Conservation (phyloP, 2,113 vertebrate species). For the Mus pahari region DNA sequence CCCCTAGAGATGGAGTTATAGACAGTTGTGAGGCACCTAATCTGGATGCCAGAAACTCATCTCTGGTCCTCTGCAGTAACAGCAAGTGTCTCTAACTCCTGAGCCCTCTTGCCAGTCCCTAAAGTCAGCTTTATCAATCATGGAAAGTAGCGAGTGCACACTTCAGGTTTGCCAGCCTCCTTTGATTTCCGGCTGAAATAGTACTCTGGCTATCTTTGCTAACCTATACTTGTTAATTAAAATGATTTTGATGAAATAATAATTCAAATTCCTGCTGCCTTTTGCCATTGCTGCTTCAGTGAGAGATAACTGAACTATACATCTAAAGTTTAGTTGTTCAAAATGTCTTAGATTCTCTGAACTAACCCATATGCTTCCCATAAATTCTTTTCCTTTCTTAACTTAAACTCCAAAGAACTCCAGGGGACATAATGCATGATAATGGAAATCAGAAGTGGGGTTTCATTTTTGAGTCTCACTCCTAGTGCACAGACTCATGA, state of each 20-base stretch:
- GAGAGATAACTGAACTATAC: background rate
- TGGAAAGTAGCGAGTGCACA: background rate
- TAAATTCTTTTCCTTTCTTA: background rate
- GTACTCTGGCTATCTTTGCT: background rate
- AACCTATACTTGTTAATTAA: background rate
- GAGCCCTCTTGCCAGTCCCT: background rate
- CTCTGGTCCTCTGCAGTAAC: background rate
- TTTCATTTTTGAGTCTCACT: constrained; percentile 35
- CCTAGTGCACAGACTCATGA: background rate
- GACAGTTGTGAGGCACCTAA: background rate
- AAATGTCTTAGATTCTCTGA: background rate
- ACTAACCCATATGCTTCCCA: background rate
- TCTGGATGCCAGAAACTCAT: background rate
- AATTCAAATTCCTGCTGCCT: background rate
- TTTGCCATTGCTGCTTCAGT: background rate
- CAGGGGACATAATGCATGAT: background rate
- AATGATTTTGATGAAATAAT: constrained; percentile 38
- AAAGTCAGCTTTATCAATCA: background rate
- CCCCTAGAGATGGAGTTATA: background rate
- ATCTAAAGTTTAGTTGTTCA: background rate
- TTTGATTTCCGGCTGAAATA: background rate
- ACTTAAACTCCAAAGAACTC: constrained; percentile 6
- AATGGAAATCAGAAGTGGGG: constrained; percentile 4
- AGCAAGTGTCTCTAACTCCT: background rate
- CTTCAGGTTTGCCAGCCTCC: background rate